Evolutionary conservation across 2,888 invertebrate genomes (phyloP), one percentile per base, ranked within the genome.

Genomic region (Piscicola geometra): DNA sequence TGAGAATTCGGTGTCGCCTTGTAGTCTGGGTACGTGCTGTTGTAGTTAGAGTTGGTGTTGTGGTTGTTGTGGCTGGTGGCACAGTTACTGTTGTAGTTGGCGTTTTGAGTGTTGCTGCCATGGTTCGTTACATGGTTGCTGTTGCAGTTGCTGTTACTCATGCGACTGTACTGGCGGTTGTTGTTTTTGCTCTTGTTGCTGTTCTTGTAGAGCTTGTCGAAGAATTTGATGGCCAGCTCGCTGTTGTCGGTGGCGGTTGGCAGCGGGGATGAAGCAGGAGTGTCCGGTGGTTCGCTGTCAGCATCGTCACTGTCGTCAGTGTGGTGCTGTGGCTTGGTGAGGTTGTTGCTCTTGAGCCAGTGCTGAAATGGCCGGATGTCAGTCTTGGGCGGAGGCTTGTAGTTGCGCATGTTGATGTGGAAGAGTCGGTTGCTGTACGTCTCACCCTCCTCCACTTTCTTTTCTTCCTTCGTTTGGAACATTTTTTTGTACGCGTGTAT

Each of bases 291-390:
- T 28, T 71, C 68, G 2, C 15, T 32, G 2, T 28, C 35, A 5
- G 9, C 33, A 21, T n/a, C 35, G 30, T 35, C 68, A 30, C 68
- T 32, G 33, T 67, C 30, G 25, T 12, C 28, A 36, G 25, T 41
- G 18, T 21, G 28, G 36, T 21, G n/a, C n/a, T 25, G 47, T 25
- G 21, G 0, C n/a, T 56, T 32, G 50, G 30, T 71, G 15, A 71
- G 50, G 28, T 64, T 73, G 64, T 73, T 56, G 64, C 25, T 60
- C 28, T 64, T 73, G 21, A 73, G 64, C 73, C 73, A 73, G 64
- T 35, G 52, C 25, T 60, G 73, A 36, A 73, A 73, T 0, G 73
- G 73, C 33, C 64, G 56, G n/a, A 33, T 30, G 41, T 15, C n/a
- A 9, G 32, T 56, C 36, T n/a, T 71, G 36, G 69, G 36, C 36